These are phyloP conservation scores for Dicrurus megarhynchus DNA, from an alignment of 2,113 vertebrate species.

Conservation along the genomic window DNA sequence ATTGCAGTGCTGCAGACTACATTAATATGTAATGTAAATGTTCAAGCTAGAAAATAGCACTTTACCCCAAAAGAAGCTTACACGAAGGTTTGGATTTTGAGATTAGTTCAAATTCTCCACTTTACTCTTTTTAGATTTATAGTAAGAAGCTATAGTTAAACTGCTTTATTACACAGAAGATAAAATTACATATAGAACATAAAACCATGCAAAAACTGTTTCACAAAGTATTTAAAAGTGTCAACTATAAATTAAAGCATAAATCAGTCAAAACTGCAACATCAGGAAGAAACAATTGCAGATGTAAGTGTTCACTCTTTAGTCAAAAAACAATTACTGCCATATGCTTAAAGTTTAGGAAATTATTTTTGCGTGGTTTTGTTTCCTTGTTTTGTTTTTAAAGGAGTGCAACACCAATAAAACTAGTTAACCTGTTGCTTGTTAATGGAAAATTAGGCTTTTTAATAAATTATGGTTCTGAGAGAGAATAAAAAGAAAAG, in stretches of 20 bases:
- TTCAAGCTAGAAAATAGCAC: neutral
- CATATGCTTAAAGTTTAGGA: constrained; percentile 2
- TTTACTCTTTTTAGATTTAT: constrained; percentile 14
- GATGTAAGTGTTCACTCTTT: constrained; percentile 1
- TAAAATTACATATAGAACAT: constrained; percentile 22
- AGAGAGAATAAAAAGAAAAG: neutral
- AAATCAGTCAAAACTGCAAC: constrained; percentile 40
- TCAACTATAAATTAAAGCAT: constrained; percentile 38
- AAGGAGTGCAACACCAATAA: neutral
- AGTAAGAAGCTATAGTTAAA: constrained; percentile 23
- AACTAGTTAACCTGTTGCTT: neutral
- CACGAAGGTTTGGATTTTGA: neutral
- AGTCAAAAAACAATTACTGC: constrained; percentile 17
- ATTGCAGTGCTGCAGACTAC: neutral
- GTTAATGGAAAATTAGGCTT: neutral
- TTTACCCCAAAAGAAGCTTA: neutral
- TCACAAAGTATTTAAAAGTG: constrained; percentile 2
- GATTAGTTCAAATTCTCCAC: neutral
- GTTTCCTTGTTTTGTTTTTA: neutral
- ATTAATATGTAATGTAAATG: neutral
- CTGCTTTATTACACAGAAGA: constrained; percentile 1
- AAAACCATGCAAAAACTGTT: constrained; percentile 7
- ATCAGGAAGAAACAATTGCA: constrained; percentile 37
- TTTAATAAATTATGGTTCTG: neutral
- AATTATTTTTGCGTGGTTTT: neutral